Base-by-base conservation (phyloP, 2,113 vertebrate genomes). In the Carassius gibelio region DNA sequence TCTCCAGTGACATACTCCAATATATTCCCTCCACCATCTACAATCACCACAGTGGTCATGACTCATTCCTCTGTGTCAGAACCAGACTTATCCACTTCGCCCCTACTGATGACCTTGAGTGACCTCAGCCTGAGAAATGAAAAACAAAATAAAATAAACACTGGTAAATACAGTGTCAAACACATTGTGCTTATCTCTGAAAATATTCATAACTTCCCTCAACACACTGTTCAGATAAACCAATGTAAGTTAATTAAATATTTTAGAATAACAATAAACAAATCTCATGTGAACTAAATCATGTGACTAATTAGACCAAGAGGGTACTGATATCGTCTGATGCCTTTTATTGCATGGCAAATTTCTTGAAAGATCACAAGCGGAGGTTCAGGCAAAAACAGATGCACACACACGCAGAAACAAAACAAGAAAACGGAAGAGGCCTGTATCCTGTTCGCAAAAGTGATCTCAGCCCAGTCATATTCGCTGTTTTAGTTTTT, bases 41-140 rank as follows among this genome's bases (percentile, higher is more conserved):
- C 94, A 92, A 97, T 95, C 62, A 96, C 93, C 93, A 96, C 96
- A 89, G 98, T 98, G 93, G 97, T 96, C 98, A 99, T 99, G 92
- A 95, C 95, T 95, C 95, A 97, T 96, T 95, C 95, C 96, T 94
- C 85, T 82, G 85, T 89, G 85, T 77, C 79, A 86, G 42, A 80
- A 10, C 38, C 4, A 0, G 42, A 64, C 38, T 26, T 78, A 76
- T 87, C 90, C 83, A 81, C 85, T 30, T 83, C 76, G 86, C 88
- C 90, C 62, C 83, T 30, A 68, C 11, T 71, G 62, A 45, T 66
- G 77, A 62, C 26, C 59, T 78, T 75, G 52, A 26, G 19, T 66
- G 34, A 82, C 19, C 38, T 77, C 72, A 78, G 15, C 36, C 85
- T 84, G 38, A 75, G 26, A 85, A n/a, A 13, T 38, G 0, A 42